Evolutionary conservation across 2,888 invertebrate genomes (phyloP), one percentile per base, ranked within the genome.

Genomic region (Drepana falcataria): DNA sequence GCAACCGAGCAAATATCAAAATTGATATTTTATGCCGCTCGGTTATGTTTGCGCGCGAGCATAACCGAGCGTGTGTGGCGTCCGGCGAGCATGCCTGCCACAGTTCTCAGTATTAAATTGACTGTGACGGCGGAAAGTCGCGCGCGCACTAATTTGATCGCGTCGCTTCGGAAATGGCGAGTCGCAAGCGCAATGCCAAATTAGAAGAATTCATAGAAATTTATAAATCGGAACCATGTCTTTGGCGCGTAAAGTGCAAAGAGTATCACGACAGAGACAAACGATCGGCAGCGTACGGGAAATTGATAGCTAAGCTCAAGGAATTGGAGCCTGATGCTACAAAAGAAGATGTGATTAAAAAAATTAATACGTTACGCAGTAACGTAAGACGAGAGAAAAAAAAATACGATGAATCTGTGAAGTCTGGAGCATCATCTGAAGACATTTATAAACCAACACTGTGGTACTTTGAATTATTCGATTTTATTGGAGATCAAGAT

Each of bases 381-480:
- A 52, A 52, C 48, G 48, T 48, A 35, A 48, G 52, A 51, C 41
- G 48, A 55, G 65, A 64, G 54, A 52, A 59, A 48, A 56, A 53
- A 56, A 61, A 59, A 55, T 57, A 57, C 52, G 59, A 65, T 55
- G 58, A 60, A 51, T 64, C 56, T 55, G 55, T 58, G 49, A 64
- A 59, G 58, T 66, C 56, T 47, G 66, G 56, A 54, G 59, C 57
- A 47, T 53, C 54, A 40, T 48, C 61, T 53, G 67, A 65, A 47
- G 60, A 67, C 49, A 60, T 67, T 53, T 68, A 70, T 57, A 55
- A 53, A 48, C 64, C 69, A 48, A 59, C 53, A 48, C 55, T 71
- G 53, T 71, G 66, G 69, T 71, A 71, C 60, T 68, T 57, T 56
- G 59, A 65, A 40, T 53, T 63, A 53, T 54, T 71, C 44, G 33